These are phyloP conservation scores for Anthopleura sola DNA, from an alignment of 64 coral and sea anemone genomes.

Conservation along the genomic window DNA sequence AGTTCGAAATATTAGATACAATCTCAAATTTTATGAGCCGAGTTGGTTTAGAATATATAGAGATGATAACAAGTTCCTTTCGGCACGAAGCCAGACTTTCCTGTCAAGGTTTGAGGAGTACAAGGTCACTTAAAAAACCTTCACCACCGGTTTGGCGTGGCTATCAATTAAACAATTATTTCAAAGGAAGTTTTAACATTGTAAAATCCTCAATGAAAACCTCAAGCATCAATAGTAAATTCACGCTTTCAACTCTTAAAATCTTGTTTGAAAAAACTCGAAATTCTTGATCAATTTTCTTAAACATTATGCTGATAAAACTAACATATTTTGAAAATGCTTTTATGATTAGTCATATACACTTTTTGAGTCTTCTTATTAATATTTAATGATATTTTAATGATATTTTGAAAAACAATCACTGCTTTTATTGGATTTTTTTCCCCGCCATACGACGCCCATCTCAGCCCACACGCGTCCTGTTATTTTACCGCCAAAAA, in stretches of 20 bases:
- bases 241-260: not conserved
- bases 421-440: not conserved
- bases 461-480: not conserved
- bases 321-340: not conserved
- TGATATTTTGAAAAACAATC: not conserved
- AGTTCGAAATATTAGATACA: not conserved
- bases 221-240: not conserved
- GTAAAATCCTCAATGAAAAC: not conserved
- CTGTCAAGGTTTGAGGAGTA: not conserved
- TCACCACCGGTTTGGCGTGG: not conserved
- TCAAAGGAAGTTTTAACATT: not conserved
- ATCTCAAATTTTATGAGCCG: not conserved
- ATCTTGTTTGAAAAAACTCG: not conserved
- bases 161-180: not conserved
- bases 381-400: not conserved
- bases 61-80: not conserved
- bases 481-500: conserved; percentile 11
- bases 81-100: not conserved
- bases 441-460: conserved; percentile 8
- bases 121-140: not conserved
- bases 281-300: not conserved
- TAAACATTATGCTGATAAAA: not conserved
- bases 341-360: not conserved
- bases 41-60: not conserved
- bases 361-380: not conserved